A percentile compares a stretch with the other conserved stretches of the same genome.
Conservation (phyloP, 2,888 invertebrate species). For the Ditylenchus weischeri region DNA sequence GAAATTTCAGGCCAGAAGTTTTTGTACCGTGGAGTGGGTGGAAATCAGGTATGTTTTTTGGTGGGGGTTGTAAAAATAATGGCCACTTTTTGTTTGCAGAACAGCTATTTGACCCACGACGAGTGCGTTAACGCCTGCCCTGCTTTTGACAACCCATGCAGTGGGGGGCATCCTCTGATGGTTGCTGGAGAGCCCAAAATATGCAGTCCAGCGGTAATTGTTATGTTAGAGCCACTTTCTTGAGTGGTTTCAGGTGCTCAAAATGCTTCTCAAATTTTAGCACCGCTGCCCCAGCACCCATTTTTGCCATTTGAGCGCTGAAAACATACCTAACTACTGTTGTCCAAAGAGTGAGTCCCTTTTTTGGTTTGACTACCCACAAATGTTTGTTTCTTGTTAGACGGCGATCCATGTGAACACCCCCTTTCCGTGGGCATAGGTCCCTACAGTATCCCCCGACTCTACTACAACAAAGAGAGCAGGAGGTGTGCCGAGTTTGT, state of each 20-base stretch:
- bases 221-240: background rate
- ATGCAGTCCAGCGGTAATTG: conserved; percentile 32
- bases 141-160: conserved; percentile 53
- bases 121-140: conserved; percentile 49
- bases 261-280: background rate
- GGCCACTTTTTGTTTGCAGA: conserved; percentile 27
- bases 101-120: conserved; percentile 54
- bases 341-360: conserved; percentile 51
- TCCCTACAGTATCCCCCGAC: conserved; percentile 42
- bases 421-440: conserved; percentile 45
- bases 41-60: conserved; percentile 44
- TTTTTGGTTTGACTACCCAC: background rate
- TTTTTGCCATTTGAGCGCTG: conserved; percentile 52
- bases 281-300: conserved; percentile 54
- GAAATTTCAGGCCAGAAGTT: conserved; percentile 38
- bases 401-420: conserved; percentile 53
- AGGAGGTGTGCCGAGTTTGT: conserved; percentile 43
- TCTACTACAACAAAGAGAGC: conserved; percentile 49
- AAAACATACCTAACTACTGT: conserved; percentile 49
- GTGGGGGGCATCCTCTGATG: conserved; percentile 34
- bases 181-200: conserved; percentile 32
- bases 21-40: conserved; percentile 55
- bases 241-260: too few species aligned
- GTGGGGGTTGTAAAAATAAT: background rate
- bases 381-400: conserved; percentile 26